Conservation (phyloP, 2,888 invertebrate species). For the Germaria angustata region DNA sequence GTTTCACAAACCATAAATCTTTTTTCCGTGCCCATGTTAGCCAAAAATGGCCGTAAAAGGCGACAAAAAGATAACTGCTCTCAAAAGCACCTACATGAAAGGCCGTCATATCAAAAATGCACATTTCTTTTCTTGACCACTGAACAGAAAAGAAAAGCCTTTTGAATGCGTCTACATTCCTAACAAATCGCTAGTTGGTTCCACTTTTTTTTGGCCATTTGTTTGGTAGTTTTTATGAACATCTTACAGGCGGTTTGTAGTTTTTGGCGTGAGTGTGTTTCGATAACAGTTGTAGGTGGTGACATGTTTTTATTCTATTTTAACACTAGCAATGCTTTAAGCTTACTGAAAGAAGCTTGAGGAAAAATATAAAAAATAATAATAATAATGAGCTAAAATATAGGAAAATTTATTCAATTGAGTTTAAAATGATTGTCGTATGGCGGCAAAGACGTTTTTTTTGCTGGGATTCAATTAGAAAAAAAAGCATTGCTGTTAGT, state of each 20-base stretch:
- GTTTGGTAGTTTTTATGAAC: neutral
- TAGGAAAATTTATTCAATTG: too few species aligned
- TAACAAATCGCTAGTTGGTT: slow-evolving; percentile 26
- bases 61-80: slow-evolving; percentile 2
- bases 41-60: slow-evolving; percentile 19
- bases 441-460: too few species aligned
- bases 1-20: slow-evolving; percentile 63
- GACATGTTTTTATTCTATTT: neutral
- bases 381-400: too few species aligned
- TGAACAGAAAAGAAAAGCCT: slow-evolving; percentile 54
- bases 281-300: neutral
- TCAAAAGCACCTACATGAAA: slow-evolving; percentile 16
- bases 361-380: too few species aligned
- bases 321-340: neutral
- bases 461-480: too few species aligned
- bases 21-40: slow-evolving; percentile 44
- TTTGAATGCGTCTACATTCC: slow-evolving; percentile 13
- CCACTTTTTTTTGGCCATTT: slow-evolving; percentile 1
- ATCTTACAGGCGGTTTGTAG: neutral
- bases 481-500: too few species aligned
- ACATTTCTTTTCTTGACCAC: slow-evolving; percentile 67
- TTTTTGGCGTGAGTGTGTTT: neutral
- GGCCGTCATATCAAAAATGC: slow-evolving; percentile 61
- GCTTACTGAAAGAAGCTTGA: neutral
- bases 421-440: too few species aligned